These are phyloP conservation scores for Saccostrea glomerata DNA, from an alignment of 1,140 invertebrate species.

Conservation along the genomic window DNA sequence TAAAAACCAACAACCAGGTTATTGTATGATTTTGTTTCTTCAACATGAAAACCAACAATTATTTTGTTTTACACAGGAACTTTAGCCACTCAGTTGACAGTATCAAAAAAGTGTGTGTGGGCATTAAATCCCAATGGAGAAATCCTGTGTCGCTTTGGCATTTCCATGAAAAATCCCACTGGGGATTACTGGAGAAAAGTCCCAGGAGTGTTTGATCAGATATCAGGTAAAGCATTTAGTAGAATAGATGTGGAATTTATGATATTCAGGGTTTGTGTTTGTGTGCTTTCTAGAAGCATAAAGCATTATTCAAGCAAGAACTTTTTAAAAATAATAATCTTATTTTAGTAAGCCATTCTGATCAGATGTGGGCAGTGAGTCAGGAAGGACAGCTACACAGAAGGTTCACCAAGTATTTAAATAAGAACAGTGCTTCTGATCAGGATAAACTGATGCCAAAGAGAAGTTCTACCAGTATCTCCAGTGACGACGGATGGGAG, in stretches of 20 bases:
- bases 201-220: conserved; percentile 77
- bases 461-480: conserved; percentile 45
- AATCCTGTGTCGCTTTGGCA: conserved; percentile 80
- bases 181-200: conserved; percentile 83
- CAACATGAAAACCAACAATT: no score
- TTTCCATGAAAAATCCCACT: conserved; percentile 80
- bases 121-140: conserved; percentile 80
- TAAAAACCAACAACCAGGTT: neutral
- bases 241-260: neutral
- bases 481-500: conserved; percentile 73
- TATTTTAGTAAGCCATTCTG: conserved; percentile 65
- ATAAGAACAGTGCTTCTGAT: conserved; percentile 20
- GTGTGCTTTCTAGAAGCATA: no score
- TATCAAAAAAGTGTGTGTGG: conserved; percentile 81
- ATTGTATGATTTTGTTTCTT: no score
- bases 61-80: conserved; percentile 74
- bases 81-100: conserved; percentile 79
- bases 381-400: conserved; percentile 69
- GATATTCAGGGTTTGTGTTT: no score
- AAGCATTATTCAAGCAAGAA: no score
- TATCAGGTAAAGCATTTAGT: conserved; percentile 78
- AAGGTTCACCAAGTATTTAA: conserved; percentile 64
- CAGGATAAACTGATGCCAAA: conserved; percentile 19
- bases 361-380: conserved; percentile 74
- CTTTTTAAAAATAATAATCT: no score